Base-by-base conservation (phyloP, 1,140 invertebrate species). In the Leptinotarsa texana region DNA sequence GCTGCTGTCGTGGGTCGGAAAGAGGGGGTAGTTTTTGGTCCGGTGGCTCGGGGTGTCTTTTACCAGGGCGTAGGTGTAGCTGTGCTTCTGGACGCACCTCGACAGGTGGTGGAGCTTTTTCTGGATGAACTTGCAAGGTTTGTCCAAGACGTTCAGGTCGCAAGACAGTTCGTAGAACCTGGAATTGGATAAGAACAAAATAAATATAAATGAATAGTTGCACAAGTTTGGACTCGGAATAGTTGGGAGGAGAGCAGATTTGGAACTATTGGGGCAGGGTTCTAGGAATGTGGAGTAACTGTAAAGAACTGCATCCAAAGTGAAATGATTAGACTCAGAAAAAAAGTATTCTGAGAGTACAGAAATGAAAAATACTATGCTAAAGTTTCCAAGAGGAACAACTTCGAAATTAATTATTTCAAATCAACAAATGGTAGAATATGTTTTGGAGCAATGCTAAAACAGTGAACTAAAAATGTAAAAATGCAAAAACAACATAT, bases 61-160 rank as follows among this genome's bases (percentile, higher is more conserved):
- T 27, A 95, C 92, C 72, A 96, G 88, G 15, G 94, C 95, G 85
- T 96, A 96, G 1, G 92, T 91, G 82, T 92, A 96, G n/a, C 92
- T 93, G 85, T 92, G 94, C 84, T 92, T 92, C 84, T 96, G 94
- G 13, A 93, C 91, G 86, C 95, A 96, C 79, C 88, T 87, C 4
- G 94, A 94, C 68, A 90, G 89, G 76, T 90, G 90, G 81, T 88
- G 88, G 27, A 93, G 86, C 71, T 90, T 88, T 15, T 89, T 87
- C 83, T 94, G 91, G 74, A 95, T 87, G 85, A 93, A 95, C 51
- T 90, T 85, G 83, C 94, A 96, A 1, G 92, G 93, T 80, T 90
- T 90, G 80, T 92, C 89, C 75, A 90, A 88, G 17, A 95, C 89
- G 51, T 90, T 91, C 13, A 88, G 84, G 42, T 89, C 88, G 84